A percentile compares a stretch with the other conserved stretches of the same genome.
Conservation (phyloP, 2,113 vertebrate genomes). For the Chinchilla lanigera region DNA sequence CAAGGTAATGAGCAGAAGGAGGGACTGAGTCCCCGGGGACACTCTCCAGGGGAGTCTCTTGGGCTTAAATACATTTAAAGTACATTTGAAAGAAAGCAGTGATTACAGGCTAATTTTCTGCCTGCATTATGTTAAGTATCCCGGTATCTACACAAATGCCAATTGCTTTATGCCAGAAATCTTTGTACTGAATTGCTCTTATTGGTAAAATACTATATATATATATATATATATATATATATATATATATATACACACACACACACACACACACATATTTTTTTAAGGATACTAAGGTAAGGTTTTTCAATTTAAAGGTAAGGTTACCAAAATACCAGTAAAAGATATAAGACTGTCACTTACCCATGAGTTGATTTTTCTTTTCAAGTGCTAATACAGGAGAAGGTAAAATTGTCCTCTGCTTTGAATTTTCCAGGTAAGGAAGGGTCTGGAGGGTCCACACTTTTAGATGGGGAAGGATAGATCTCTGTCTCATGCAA, state of each 20-base stretch:
- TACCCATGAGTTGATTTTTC: background rate
- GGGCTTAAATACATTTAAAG: slow-evolving; percentile 68
- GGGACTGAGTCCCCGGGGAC: slow-evolving; percentile 72
- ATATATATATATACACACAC: background rate
- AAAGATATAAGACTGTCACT: background rate
- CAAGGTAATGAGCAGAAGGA: slow-evolving; percentile 82
- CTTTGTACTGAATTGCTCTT: slow-evolving; percentile 76
- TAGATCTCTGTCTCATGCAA: background rate
- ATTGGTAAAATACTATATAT: slow-evolving; percentile 61
- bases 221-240: background rate
- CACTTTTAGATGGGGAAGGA: background rate
- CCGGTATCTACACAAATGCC: slow-evolving; percentile 80
- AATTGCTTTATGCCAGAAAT: slow-evolving; percentile 74
- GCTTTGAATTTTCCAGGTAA: background rate
- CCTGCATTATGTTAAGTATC: slow-evolving; percentile 80
- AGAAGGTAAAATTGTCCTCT: background rate
- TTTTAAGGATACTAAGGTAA: background rate
- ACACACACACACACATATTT: background rate
- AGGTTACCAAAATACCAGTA: background rate
- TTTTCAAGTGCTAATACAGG: slow-evolving; percentile 1
- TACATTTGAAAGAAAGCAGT: slow-evolving; percentile 73
- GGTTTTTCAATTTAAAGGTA: slow-evolving; percentile 68
- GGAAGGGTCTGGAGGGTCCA: background rate
- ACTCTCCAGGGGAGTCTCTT: slow-evolving; percentile 66
- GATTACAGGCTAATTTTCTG: slow-evolving; percentile 88